Base-by-base conservation (phyloP, 2,797 vertebrate species). In the Phalanger gymnotis region DNA sequence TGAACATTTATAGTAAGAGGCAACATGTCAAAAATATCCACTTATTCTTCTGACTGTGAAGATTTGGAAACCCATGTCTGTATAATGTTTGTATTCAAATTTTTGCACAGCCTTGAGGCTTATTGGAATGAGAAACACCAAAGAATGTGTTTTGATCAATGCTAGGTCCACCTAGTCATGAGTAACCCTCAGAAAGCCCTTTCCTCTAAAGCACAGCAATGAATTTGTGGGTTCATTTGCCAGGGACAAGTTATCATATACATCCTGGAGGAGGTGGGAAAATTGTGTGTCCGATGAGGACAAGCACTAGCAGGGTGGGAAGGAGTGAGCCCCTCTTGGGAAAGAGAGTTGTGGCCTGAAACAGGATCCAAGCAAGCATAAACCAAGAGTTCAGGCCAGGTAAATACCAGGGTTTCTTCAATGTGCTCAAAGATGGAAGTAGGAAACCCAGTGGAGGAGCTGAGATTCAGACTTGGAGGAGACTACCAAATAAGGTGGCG, bases 101-200 rank as follows among this genome's bases (percentile, higher is more conserved):
- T 92, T 52, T 25, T 34, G 16, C 90, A 57, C 5, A 30, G 93
- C 93, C 93, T 54, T 56, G 57, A 51, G 93, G 96, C 95, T 97
- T 96, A 94, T 93, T 27, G 55, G 53, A 34, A 81, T 31, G 31
- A 53, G 16, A 40, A 12, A 66, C 47, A 51, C 66, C 28, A 0
- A 31, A 90, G 92, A 34, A 4, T 52, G n/a, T 25, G 81, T 81
- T 0, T 0, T 5, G 92, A 87, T 51, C 19, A 11, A 25, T 47
- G 54, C 9, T 61, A 0, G 53, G 34, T 51, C 28, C 2, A 1
- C 0, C 0, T 19, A 52, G 94, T 5, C 55, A 19, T 2, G 0
- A 19, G 54, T 40, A 22, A 52, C 91, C 25, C 40, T 0, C 40
- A 87, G 91, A 40, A 10, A 52, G 16, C 61, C 31, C 89, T 93